Percentiles rank a stretch among this genome's conserved stretches.
Conservation (phyloP, 2,888 invertebrate genomes). For the Phasia obesa region DNA sequence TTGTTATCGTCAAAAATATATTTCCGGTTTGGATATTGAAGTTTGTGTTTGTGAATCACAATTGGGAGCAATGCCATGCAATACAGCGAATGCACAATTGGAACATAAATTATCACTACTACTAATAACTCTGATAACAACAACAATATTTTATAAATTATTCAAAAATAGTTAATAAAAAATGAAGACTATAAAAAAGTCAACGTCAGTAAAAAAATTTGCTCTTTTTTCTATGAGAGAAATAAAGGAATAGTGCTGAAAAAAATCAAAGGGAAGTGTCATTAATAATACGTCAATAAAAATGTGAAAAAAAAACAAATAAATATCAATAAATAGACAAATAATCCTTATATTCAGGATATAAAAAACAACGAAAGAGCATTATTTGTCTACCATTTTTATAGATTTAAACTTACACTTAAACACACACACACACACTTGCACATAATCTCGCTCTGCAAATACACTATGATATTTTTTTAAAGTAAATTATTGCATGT, state of each 20-base stretch:
- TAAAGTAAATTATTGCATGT: conserved; percentile 69
- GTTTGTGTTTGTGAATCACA: conserved; percentile 83
- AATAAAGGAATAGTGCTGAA: conserved; percentile 6
- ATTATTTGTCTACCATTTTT: conserved; percentile 57
- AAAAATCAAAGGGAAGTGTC: conserved; percentile 57
- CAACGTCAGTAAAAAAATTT: not conserved
- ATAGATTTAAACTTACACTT: conserved; percentile 28
- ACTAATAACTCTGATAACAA: conserved; percentile 64
- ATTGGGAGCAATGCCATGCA: conserved; percentile 82
- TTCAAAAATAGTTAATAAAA: conserved; percentile 60
- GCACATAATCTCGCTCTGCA: not conserved
- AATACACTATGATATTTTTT: conserved; percentile 45
- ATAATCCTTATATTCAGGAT: conserved; percentile 64
- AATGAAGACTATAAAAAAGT: conserved; percentile 12
- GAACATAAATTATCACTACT: conserved; percentile 65
- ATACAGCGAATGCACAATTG: conserved; percentile 72
- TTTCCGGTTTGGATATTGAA: conserved; percentile 83
- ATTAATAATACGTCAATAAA: conserved; percentile 65
- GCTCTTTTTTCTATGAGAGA: conserved; percentile 7
- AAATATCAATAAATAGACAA: conserved; percentile 66
- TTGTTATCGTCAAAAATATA: conserved; percentile 84
- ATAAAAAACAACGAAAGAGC: conserved; percentile 43
- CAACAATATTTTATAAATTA: conserved; percentile 67
- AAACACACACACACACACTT: conserved; percentile 8
- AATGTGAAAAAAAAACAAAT: conserved; percentile 38